phyloP scores from a whole-genome alignment of 2,797 vertebrate species.

The Enteromius fasciolatus region DNA sequence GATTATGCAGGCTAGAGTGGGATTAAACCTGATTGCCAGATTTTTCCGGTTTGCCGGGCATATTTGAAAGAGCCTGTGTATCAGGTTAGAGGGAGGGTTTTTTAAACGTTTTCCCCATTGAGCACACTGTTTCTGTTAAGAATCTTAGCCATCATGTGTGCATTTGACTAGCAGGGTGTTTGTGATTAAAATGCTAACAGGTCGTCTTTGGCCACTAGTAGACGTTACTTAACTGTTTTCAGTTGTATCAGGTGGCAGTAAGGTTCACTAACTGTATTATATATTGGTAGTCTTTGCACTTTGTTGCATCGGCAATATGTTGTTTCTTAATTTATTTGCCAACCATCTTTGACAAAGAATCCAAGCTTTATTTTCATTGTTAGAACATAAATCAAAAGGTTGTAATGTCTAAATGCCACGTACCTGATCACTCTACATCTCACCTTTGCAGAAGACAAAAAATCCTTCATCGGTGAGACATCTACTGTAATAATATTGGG shows the following conservation, averaged over 20 bases:
- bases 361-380: background rate
- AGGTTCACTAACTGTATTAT: background rate
- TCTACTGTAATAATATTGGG: background rate
- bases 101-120: slow-evolving; percentile 1
- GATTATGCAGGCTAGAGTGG: slow-evolving; percentile 79
- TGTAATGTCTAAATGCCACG: background rate
- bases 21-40: slow-evolving; percentile 79
- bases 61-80: slow-evolving; percentile 30
- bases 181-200: background rate
- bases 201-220: background rate
- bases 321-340: background rate
- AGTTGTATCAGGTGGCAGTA: background rate
- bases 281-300: background rate
- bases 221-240: background rate
- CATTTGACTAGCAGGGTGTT: background rate
- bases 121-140: slow-evolving; percentile 10
- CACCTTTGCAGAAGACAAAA: background rate
- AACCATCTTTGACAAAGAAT: background rate
- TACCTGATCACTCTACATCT: background rate
- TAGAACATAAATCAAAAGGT: background rate
- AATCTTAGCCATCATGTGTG: slow-evolving; percentile 29
- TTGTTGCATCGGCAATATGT: background rate
- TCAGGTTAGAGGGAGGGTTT: background rate
- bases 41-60: slow-evolving; percentile 54
- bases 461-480: background rate